Conservation (phyloP, 1,140 invertebrate species). For the Pseudomyrmex gracilis region DNA sequence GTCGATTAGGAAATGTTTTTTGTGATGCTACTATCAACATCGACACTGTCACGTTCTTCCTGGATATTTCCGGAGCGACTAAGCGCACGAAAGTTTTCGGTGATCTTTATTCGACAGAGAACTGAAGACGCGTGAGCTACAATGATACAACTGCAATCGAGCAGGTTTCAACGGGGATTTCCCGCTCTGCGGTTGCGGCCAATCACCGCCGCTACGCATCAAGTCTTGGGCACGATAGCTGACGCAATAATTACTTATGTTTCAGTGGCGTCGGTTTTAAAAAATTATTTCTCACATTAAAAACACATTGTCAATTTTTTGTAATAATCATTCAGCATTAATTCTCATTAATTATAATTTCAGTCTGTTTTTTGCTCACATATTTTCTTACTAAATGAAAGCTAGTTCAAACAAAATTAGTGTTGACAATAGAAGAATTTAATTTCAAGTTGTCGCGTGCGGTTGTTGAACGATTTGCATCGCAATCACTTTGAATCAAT, state of each 20-base stretch:
- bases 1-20: too few relatives aligned
- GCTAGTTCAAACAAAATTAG: too few relatives aligned
- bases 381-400: too few relatives aligned
- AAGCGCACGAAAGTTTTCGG: neutral
- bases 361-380: too few relatives aligned
- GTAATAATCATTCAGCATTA: too few relatives aligned
- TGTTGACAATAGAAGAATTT: too few relatives aligned
- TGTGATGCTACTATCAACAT: neutral
- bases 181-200: conserved; percentile 72
- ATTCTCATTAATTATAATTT: too few relatives aligned
- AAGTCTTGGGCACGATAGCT: conserved; percentile 41
- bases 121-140: conserved; percentile 44
- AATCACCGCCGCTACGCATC: conserved; percentile 61
- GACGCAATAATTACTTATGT: conserved; percentile 69
- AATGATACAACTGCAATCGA: conserved; percentile 58
- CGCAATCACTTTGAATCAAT: neutral
- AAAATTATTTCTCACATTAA: too few relatives aligned
- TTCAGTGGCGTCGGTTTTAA: conserved; percentile 65
- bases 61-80: conserved; percentile 24
- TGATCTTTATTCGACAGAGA: conserved; percentile 20
- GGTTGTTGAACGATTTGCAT: too few relatives aligned
- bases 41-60: neutral
- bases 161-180: conserved; percentile 78
- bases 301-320: too few relatives aligned
- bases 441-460: too few relatives aligned